Evolutionary conservation across 2,888 invertebrate species (phyloP).

Genomic region (Epistrophe grossulariae): DNA sequence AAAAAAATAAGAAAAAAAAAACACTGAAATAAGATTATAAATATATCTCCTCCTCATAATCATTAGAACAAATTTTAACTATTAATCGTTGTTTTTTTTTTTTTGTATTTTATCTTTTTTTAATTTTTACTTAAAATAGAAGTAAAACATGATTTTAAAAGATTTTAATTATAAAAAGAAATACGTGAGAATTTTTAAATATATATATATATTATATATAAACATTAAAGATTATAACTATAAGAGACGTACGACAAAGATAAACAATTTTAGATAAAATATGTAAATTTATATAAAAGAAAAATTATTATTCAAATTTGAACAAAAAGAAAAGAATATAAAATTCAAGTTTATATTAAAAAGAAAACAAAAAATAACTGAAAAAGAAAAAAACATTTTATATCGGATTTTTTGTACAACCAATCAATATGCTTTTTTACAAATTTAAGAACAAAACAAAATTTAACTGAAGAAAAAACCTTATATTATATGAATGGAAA

Average conservation of each 20-base stretch:
- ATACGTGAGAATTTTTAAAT: slow-evolving; percentile 51
- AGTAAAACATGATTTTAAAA: slow-evolving; percentile 46
- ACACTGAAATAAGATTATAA: slow-evolving; percentile 63
- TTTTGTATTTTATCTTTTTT: slow-evolving; percentile 29
- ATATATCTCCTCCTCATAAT: slow-evolving; percentile 73
- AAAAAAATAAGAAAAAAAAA: background rate
- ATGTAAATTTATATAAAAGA: slow-evolving; percentile 50
- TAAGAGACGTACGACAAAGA: slow-evolving; percentile 63
- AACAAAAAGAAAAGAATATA: slow-evolving; percentile 34
- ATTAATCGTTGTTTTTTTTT: slow-evolving; percentile 61
- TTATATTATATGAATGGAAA: slow-evolving; percentile 36
- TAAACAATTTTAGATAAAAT: slow-evolving; percentile 65
- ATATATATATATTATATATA: slow-evolving; percentile 42
- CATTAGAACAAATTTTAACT: slow-evolving; percentile 75
- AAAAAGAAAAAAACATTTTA: slow-evolving; percentile 58
- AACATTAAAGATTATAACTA: slow-evolving; percentile 19
- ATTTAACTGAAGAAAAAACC: slow-evolving; percentile 52
- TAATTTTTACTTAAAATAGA: slow-evolving; percentile 36
- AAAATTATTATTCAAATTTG: slow-evolving; percentile 19
- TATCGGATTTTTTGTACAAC: slow-evolving; percentile 75
- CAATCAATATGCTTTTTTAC: slow-evolving; percentile 75
- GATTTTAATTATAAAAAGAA: background rate
- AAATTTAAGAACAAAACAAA: slow-evolving; percentile 64
- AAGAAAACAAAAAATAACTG: slow-evolving; percentile 31
- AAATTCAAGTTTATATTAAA: slow-evolving; percentile 51